These are phyloP conservation scores for Dysidea cf. avara DNA, from an alignment of 37 sponge, comb jelly and placozoan genomes.

Conservation along the genomic window DNA sequence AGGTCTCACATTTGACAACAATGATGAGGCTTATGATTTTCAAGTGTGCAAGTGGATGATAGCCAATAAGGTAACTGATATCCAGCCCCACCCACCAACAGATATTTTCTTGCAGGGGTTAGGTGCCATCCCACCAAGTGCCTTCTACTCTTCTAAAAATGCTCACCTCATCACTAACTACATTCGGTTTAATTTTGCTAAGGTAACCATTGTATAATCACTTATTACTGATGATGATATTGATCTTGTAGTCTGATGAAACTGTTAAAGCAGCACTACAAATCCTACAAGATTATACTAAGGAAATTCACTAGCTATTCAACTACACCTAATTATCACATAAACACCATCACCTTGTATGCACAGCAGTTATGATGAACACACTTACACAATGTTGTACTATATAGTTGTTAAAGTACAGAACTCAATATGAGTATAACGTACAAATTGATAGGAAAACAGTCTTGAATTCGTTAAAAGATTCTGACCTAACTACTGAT, in stretches of 20 bases:
- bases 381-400: too few relatives aligned
- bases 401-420: too few relatives aligned
- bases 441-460: too few relatives aligned
- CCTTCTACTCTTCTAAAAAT: slow-evolving; percentile 82
- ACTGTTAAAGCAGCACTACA: slow-evolving; percentile 14
- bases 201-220: slow-evolving; percentile 31
- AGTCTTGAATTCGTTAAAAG: too few relatives aligned
- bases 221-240: neutral
- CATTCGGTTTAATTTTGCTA: slow-evolving; percentile 83
- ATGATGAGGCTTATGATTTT: slow-evolving; percentile 74
- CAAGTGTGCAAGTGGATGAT: slow-evolving; percentile 90
- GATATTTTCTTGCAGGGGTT: slow-evolving; percentile 56
- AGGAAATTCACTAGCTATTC: neutral
- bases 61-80: slow-evolving; percentile 70
- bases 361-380: too few relatives aligned
- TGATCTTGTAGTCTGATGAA: neutral
- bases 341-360: too few relatives aligned
- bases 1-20: slow-evolving; percentile 34
- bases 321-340: neutral
- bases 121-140: slow-evolving; percentile 82
- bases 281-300: neutral
- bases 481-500: too few relatives aligned
- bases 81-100: neutral
- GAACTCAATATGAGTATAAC: too few relatives aligned
- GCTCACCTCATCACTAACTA: slow-evolving; percentile 58